These are phyloP conservation scores for Rhodophaea formosa DNA, from an alignment of 2,888 invertebrate species.

Conservation along the genomic window DNA sequence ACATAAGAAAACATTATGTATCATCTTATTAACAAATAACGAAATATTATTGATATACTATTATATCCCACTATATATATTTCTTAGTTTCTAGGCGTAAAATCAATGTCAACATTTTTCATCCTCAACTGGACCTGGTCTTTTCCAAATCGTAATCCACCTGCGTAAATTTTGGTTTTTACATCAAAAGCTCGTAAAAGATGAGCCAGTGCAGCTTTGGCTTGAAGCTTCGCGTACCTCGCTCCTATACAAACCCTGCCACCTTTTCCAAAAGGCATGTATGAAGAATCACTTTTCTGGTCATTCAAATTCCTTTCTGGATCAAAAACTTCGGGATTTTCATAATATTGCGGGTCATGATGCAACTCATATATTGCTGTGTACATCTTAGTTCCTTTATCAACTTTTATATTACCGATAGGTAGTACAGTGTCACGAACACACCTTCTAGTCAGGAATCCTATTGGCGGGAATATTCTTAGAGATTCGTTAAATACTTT, in stretches of 20 bases:
- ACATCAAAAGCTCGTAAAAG: constrained; percentile 42
- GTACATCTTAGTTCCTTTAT: constrained; percentile 49
- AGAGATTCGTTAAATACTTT: constrained; percentile 49
- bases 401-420: constrained; percentile 52
- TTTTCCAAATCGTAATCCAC: constrained; percentile 41
- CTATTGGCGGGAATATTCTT: constrained; percentile 54
- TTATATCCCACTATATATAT: too few relatives aligned
- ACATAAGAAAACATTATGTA: too few relatives aligned
- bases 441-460: constrained; percentile 44
- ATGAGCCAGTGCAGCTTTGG: constrained; percentile 43
- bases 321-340: constrained; percentile 64
- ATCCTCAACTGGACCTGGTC: constrained; percentile 44
- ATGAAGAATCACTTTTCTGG: constrained; percentile 39
- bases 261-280: constrained; percentile 70
- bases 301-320: constrained; percentile 47
- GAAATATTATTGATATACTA: too few relatives aligned
- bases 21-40: too few relatives aligned
- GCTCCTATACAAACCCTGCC: constrained; percentile 65
- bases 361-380: constrained; percentile 58
- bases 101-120: constrained; percentile 44
- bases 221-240: constrained; percentile 49
- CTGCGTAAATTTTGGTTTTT: constrained; percentile 35
- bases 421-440: constrained; percentile 48
- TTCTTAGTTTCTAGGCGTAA: constrained; percentile 31
- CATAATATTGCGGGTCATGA: constrained; percentile 61